A percentile compares a stretch with the other conserved stretches of the same genome.
phyloP scores from a whole-genome alignment of 2,113 vertebrate species.

The Dasypus novemcinctus region DNA sequence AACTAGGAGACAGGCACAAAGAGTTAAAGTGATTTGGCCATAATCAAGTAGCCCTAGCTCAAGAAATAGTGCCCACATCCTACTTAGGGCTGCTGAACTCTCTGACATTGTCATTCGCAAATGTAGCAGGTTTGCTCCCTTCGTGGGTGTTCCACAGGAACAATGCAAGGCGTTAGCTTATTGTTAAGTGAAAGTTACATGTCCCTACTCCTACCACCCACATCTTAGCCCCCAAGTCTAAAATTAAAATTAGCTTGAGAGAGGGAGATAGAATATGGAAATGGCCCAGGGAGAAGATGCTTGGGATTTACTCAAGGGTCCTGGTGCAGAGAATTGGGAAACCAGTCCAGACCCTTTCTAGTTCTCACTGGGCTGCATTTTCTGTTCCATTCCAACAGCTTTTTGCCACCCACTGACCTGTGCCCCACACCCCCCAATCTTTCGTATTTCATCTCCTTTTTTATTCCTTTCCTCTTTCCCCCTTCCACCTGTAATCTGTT shows the following conservation, averaged over 20 bases:
- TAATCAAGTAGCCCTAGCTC: not conserved
- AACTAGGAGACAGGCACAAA: not conserved
- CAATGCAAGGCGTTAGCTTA: not conserved
- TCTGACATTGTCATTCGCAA: not conserved
- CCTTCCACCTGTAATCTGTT: not conserved
- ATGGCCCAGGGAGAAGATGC: not conserved
- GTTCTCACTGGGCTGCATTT: not conserved
- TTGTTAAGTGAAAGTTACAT: not conserved
- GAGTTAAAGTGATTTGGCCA: not conserved
- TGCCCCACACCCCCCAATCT: not conserved
- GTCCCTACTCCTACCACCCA: not conserved
- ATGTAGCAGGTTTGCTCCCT: not conserved
- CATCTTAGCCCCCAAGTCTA: not conserved
- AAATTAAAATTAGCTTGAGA: constrained; percentile 35
- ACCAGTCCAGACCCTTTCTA: not conserved
- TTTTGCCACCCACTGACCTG: not conserved
- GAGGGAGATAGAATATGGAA: not conserved
- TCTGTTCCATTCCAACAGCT: not conserved
- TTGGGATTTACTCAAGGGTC: not conserved
- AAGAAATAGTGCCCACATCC: not conserved
- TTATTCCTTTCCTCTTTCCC: not conserved
- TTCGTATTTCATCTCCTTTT: not conserved
- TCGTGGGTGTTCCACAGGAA: not conserved
- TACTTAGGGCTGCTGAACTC: not conserved
- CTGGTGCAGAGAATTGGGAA: not conserved